A percentile compares a stretch with the other conserved stretches of the same genome.
Evolutionary conservation across 2,113 vertebrate species (phyloP).

Genomic region (Pterophyllum scalare): DNA sequence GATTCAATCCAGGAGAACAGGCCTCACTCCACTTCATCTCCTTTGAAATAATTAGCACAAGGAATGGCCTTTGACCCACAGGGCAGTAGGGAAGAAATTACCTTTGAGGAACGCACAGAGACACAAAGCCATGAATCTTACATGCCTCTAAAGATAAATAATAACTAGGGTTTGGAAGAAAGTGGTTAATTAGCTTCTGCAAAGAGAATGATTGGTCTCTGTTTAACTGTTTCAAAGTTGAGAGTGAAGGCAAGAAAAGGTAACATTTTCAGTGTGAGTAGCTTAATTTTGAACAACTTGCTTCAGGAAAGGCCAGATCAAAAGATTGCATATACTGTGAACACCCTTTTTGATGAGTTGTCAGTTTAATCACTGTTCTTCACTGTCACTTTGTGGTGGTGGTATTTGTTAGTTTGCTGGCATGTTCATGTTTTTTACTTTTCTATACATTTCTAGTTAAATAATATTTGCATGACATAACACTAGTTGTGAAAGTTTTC

Average conservation of each 20-base stretch:
- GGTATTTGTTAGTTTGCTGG: background rate
- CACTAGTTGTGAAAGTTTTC: background rate
- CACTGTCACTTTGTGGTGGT: background rate
- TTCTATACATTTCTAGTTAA: background rate
- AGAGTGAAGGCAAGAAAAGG: conserved; percentile 45
- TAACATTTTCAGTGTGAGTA: conserved; percentile 8
- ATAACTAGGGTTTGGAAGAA: conserved; percentile 12
- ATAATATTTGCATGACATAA: background rate
- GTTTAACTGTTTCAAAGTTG: conserved; percentile 27
- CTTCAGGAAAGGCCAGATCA: conserved; percentile 26
- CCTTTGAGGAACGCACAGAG: conserved; percentile 37
- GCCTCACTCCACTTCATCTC: conserved; percentile 51
- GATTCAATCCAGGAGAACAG: conserved; percentile 57
- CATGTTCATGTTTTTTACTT: background rate
- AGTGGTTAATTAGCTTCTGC: conserved; percentile 42
- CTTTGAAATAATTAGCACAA: conserved; percentile 64
- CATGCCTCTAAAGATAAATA: conserved; percentile 46
- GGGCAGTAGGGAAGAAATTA: conserved; percentile 52
- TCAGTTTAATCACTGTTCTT: background rate
- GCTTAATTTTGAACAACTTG: conserved; percentile 22
- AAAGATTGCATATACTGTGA: background rate
- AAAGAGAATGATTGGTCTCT: conserved; percentile 27
- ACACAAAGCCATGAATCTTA: conserved; percentile 40
- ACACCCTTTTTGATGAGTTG: conserved; percentile 6
- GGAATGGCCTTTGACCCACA: conserved; percentile 58